phyloP scores from a whole-genome alignment of 2,113 vertebrate species.

The Rousettus leschenaultii region DNA sequence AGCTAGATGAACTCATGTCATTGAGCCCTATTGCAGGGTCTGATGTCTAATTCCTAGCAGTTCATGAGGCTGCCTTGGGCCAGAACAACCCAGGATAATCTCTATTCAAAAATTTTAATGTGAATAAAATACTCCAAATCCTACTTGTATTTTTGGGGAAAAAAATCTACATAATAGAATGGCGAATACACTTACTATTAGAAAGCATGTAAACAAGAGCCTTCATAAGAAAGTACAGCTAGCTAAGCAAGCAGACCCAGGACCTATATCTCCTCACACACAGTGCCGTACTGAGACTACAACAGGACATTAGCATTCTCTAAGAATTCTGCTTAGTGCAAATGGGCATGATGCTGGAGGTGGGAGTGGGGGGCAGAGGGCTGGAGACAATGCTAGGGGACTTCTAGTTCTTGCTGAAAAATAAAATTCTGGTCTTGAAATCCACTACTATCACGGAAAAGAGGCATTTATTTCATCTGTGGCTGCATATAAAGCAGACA shows the following conservation, averaged over 20 bases:
- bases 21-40: neutral
- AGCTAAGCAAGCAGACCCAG: neutral
- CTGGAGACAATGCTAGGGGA: neutral
- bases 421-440: constrained; percentile 26
- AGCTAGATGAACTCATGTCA: neutral
- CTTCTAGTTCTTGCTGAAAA: constrained; percentile 35
- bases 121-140: neutral
- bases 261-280: neutral
- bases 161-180: neutral
- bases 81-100: neutral
- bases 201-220: neutral
- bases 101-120: neutral
- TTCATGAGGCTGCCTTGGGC: neutral
- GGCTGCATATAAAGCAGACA: neutral
- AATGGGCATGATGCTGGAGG: neutral
- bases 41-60: neutral
- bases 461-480: neutral
- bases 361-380: too few relatives aligned
- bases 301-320: neutral
- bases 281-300: neutral
- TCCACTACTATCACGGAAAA: neutral
- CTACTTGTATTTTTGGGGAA: neutral
- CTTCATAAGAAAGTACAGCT: neutral
- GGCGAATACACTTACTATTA: neutral
- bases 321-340: neutral